Evolutionary conservation across 2,888 invertebrate species (phyloP).

Genomic region (Gastrophysa polygoni): DNA sequence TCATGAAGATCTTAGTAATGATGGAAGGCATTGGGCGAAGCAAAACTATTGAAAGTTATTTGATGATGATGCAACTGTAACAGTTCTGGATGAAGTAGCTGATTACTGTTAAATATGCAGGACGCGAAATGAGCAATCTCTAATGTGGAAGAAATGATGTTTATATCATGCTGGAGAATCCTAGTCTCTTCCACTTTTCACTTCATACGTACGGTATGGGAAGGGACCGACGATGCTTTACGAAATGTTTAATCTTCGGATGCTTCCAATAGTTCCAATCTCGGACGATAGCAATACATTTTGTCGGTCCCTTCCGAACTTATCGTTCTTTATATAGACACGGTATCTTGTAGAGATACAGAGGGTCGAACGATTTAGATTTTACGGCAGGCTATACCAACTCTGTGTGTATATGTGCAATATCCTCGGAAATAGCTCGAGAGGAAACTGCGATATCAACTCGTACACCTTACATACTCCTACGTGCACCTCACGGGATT

Average conservation of each 20-base stretch:
- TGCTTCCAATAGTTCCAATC: background rate
- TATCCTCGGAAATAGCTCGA: slow-evolving; percentile 38
- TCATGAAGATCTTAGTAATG: too few relatives aligned
- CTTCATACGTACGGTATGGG: too few relatives aligned
- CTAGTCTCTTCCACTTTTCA: too few relatives aligned
- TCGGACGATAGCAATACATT: background rate
- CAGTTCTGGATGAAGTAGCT: too few relatives aligned
- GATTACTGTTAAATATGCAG: too few relatives aligned
- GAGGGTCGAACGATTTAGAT: slow-evolving; percentile 41
- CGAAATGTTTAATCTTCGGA: background rate
- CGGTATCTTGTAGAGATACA: slow-evolving; percentile 21
- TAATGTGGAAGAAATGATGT: too few relatives aligned
- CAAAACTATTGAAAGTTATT: too few relatives aligned
- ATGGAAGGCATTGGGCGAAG: too few relatives aligned
- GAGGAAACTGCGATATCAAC: slow-evolving; percentile 16
- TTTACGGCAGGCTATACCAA: slow-evolving; percentile 42
- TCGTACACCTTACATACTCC: slow-evolving; percentile 12
- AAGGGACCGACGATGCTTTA: background rate
- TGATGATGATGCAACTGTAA: too few relatives aligned
- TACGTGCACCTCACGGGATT: slow-evolving; percentile 30
- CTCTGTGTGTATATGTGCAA: slow-evolving; percentile 45
- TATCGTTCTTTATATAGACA: slow-evolving; percentile 16
- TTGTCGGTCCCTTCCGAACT: slow-evolving; percentile 2
- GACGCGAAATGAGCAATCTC: too few relatives aligned
- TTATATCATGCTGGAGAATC: too few relatives aligned